Percentiles rank a stretch among this genome's conserved stretches.
Evolutionary conservation across 2,888 invertebrate species (phyloP).

Genomic region (Drosophila pegasa): DNA sequence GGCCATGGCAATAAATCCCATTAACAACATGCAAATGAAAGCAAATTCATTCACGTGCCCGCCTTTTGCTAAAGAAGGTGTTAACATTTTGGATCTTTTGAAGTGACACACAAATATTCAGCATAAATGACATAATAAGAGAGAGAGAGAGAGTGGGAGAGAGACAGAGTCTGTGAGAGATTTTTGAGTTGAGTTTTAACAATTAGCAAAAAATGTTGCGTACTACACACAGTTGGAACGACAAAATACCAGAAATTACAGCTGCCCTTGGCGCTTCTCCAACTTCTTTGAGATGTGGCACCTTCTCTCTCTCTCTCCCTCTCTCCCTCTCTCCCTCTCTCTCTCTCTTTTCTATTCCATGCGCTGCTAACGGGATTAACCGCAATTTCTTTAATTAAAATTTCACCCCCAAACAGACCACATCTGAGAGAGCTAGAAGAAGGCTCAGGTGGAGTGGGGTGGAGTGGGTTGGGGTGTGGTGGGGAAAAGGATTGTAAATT

Average conservation of each 20-base stretch:
- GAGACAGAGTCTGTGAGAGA: neutral
- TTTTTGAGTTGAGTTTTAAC: constrained; percentile 39
- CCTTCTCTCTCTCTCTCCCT: constrained; percentile 16
- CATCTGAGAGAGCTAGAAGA: constrained; percentile 23
- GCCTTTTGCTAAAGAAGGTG: constrained; percentile 53
- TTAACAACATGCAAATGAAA: constrained; percentile 70
- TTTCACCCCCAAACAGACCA: constrained; percentile 53
- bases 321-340: constrained; percentile 13
- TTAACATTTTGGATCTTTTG: constrained; percentile 62
- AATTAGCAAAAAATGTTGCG: constrained; percentile 56
- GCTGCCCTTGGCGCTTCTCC: constrained; percentile 39
- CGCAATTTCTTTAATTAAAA: constrained; percentile 84
- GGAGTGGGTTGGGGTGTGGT: neutral
- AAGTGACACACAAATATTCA: constrained; percentile 41
- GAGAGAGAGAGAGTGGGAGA: neutral
- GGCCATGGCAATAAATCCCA: constrained; percentile 62
- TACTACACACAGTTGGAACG: constrained; percentile 26
- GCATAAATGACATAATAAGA: constrained; percentile 24
- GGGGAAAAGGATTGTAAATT: constrained; percentile 76
- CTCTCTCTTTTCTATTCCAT: constrained; percentile 14
- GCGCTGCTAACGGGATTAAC: constrained; percentile 81
- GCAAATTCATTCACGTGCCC: constrained; percentile 39
- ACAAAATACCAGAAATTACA: constrained; percentile 54
- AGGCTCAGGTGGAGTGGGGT: neutral
- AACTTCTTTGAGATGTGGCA: constrained; percentile 33